Conservation (phyloP, 1,140 invertebrate genomes). For the Monochamus saltuarius region DNA sequence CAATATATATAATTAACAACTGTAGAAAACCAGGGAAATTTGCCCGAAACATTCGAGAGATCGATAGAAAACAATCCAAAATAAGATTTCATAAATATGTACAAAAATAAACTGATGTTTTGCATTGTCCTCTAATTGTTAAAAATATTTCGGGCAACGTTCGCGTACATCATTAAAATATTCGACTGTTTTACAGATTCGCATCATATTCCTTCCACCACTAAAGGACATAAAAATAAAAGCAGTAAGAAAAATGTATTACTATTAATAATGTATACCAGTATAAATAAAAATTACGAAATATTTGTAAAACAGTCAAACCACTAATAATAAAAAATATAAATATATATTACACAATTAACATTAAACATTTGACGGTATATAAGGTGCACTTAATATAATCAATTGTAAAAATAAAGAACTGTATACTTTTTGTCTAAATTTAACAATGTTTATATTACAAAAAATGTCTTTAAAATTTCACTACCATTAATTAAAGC, state of each 20-base stretch:
- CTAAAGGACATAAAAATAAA: too few relatives aligned
- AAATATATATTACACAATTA: conserved; percentile 1
- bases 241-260: background rate
- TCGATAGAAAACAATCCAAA: conserved; percentile 6
- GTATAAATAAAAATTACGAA: background rate
- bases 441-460: too few relatives aligned
- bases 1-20: background rate
- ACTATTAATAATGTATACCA: background rate
- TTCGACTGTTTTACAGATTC: background rate
- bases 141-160: background rate
- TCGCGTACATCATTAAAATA: background rate
- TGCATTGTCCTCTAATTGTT: background rate
- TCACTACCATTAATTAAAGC: too few relatives aligned
- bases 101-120: conserved; percentile 8
- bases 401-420: too few relatives aligned
- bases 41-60: conserved; percentile 3
- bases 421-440: too few relatives aligned
- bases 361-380: conserved; percentile 2
- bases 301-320: background rate
- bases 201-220: too few relatives aligned
- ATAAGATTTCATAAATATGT: background rate
- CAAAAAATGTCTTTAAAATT: too few relatives aligned
- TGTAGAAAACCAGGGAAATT: background rate
- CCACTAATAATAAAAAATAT: background rate
- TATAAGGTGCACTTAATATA: too few relatives aligned